Percentiles rank a stretch among this genome's conserved stretches.
Evolutionary conservation across 2,888 invertebrate genomes (phyloP).

Genomic region (Alviniconcha strummeri): DNA sequence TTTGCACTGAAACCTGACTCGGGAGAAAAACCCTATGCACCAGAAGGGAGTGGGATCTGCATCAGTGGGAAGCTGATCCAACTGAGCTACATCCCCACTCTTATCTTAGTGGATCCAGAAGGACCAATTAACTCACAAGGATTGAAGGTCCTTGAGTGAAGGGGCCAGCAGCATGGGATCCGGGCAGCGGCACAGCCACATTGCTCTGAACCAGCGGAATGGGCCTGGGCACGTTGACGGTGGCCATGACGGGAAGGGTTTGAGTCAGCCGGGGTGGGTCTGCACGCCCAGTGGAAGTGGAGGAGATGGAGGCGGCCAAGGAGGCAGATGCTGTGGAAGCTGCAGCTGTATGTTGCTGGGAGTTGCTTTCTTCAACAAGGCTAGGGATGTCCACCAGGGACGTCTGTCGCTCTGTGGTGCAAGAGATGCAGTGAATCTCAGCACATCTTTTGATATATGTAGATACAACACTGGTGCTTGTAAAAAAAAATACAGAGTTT

Average conservation of each 20-base stretch:
- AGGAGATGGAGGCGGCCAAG: slow-evolving; percentile 10
- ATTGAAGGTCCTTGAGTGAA: not conserved
- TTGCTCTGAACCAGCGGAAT: slow-evolving; percentile 62
- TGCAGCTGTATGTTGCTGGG: slow-evolving; percentile 26
- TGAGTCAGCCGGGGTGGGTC: slow-evolving; percentile 40
- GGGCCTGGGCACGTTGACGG: slow-evolving; percentile 62
- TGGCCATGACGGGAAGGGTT: slow-evolving; percentile 43
- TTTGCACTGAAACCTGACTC: too few relatives aligned
- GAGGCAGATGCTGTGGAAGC: slow-evolving; percentile 25
- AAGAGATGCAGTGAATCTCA: too few relatives aligned
- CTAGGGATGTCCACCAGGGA: slow-evolving; percentile 49
- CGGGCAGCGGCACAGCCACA: slow-evolving; percentile 23
- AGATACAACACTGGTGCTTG: too few relatives aligned
- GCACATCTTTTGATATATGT: too few relatives aligned
- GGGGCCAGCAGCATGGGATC: slow-evolving; percentile 20
- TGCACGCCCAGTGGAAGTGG: not conserved
- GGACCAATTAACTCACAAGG: too few relatives aligned
- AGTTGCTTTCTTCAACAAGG: slow-evolving; percentile 36
- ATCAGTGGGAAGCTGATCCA: too few relatives aligned
- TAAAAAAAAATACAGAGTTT: too few relatives aligned
- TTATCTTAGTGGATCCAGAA: too few relatives aligned
- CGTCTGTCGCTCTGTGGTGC: slow-evolving; percentile 46
- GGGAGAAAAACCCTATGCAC: too few relatives aligned
- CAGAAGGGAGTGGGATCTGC: too few relatives aligned
- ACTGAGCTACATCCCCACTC: not conserved